Base-by-base conservation (phyloP, 1,140 invertebrate species). In the Oedothorax gibbosus region DNA sequence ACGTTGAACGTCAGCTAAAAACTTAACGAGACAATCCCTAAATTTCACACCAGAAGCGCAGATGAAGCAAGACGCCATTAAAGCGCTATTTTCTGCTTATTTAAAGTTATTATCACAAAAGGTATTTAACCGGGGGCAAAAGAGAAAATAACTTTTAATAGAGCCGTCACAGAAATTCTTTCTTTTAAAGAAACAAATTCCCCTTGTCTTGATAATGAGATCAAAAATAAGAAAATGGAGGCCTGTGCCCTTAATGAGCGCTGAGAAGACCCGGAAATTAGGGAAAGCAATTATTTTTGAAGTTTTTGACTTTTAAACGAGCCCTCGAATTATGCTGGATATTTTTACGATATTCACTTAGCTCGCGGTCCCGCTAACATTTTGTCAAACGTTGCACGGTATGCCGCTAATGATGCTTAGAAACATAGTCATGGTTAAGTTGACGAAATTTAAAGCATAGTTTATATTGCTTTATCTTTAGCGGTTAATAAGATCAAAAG, bases 141-240 rank as follows among this genome's bases (percentile, higher is more conserved):
- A 35, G 35, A 57, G 50, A 56, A 68, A 81, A 81, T 81, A 81
- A 81, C 68, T 81, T 81, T 81, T 60, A 81, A 81, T 72, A 71
- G 35, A 50, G 77, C 62, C 20, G 68, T 56, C 15, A 56, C 65
- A 56, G 60, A 79, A 66, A 75, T 21, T 57, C 15, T 75, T 57
- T 77, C 35, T 50, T 60, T 68, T 81, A 50, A 81, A 54, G 56
- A 79, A 60, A 56, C 50, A 81, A 66, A 20, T n/a, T 56, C 15
- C n/a, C 65, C 20, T 18, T 51, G 6, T 35, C 0, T 21, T 21
- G 79, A 81, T 81, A 81, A 81, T 81, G 79, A 81, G 79, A 71
- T 81, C 66, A 71, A 72, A 68, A 71, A 15, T 57, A 50, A 18
- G 68, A 81, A 71, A 77, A 60, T 56, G 51, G 51, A 14, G 65